Evolutionary conservation across 1,140 invertebrate species (phyloP).

Genomic region (Drosophila nebulosa): DNA sequence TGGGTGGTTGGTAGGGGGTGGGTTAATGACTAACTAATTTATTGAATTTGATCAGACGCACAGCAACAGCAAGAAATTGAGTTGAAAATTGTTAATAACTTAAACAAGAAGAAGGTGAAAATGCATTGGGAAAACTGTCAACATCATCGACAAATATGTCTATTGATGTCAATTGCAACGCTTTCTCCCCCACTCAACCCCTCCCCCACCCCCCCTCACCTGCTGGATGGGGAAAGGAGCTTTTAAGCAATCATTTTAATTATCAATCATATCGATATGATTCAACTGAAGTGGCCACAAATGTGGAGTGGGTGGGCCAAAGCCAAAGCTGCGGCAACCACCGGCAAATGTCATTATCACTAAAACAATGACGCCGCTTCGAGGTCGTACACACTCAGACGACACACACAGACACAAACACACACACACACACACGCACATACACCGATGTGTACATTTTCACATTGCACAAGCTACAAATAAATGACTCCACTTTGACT

Average conservation of each 20-base stretch:
- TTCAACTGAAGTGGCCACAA: neutral
- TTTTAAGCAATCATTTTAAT: neutral
- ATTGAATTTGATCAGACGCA: neutral
- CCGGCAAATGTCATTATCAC: neutral
- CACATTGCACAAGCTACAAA: constrained; percentile 1
- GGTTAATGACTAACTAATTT: neutral
- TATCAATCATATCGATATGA: neutral
- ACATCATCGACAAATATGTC: constrained; percentile 33
- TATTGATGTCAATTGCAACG: constrained; percentile 43
- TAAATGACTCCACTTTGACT: neutral
- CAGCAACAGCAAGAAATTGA: neutral
- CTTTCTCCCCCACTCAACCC: constrained; percentile 15
- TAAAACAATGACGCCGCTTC: neutral
- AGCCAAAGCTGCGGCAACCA: no score
- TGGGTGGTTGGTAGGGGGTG: no score
- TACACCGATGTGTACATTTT: neutral
- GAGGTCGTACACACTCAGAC: neutral
- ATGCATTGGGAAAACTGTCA: neutral
- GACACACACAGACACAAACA: neutral
- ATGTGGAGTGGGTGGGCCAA: neutral
- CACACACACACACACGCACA: neutral
- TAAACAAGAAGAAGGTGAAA: constrained; percentile 4
- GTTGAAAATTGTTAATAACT: neutral
- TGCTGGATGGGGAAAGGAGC: no score
- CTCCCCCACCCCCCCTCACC: neutral